A percentile compares a stretch with the other conserved stretches of the same genome.
phyloP scores from a whole-genome alignment of 2,113 vertebrate species.

The Etheostoma spectabile region DNA sequence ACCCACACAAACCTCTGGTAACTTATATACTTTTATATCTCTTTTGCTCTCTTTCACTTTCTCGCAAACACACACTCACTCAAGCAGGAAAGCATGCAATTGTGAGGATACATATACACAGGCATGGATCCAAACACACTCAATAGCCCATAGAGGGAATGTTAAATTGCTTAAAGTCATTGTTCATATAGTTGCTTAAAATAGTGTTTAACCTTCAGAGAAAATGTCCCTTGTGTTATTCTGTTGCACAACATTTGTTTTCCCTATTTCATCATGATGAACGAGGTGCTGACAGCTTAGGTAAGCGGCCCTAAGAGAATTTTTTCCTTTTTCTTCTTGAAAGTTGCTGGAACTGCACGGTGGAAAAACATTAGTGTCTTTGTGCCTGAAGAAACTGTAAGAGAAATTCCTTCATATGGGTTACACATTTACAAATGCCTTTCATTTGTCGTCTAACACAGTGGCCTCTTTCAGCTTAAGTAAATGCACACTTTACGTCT shows the following conservation, averaged over 20 bases:
- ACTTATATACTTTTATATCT: slow-evolving; percentile 37
- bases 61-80: slow-evolving; percentile 9
- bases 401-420: not conserved
- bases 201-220: slow-evolving; percentile 57
- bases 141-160: slow-evolving; percentile 4
- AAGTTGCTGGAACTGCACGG: slow-evolving; percentile 11
- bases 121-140: slow-evolving; percentile 19
- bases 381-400: slow-evolving; percentile 18
- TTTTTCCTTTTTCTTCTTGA: slow-evolving; percentile 12
- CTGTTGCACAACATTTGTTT: slow-evolving; percentile 54
- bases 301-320: slow-evolving; percentile 40
- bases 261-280: slow-evolving; percentile 53
- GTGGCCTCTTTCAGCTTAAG: slow-evolving; percentile 13
- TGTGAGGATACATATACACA: not conserved
- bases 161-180: slow-evolving; percentile 26
- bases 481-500: not conserved
- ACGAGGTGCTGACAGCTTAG: slow-evolving; percentile 55
- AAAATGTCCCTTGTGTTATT: slow-evolving; percentile 36
- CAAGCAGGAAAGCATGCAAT: slow-evolving; percentile 10
- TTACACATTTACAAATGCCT: slow-evolving; percentile 35
- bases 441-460: not conserved
- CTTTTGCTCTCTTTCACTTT: not conserved
- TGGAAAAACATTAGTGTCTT: slow-evolving; percentile 8
- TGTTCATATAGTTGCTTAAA: slow-evolving; percentile 52
- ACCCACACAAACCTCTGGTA: slow-evolving; percentile 48